These are phyloP conservation scores for Lamellibrachia luymesi DNA, from an alignment of 1,140 invertebrate genomes.

Conservation along the genomic window DNA sequence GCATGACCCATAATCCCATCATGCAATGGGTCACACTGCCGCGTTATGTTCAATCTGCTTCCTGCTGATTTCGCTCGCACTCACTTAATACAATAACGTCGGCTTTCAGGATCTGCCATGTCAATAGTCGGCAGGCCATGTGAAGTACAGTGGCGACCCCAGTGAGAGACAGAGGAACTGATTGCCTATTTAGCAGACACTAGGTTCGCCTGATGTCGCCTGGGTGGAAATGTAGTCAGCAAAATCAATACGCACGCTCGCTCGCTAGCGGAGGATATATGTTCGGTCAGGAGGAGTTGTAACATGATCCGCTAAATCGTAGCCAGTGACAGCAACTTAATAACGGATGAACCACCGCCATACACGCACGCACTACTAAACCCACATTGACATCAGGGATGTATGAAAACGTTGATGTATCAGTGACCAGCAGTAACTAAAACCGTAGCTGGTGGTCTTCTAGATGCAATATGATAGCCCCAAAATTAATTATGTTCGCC, in stretches of 20 bases:
- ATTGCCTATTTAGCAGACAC: background rate
- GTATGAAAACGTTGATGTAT: background rate
- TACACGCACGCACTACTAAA: background rate
- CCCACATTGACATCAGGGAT: background rate
- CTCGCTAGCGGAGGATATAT: background rate
- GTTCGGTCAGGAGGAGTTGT: background rate
- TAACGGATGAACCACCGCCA: background rate
- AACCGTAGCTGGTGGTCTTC: background rate
- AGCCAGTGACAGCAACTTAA: background rate
- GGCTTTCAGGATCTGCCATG: background rate
- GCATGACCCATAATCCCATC: background rate
- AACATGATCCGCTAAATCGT: background rate
- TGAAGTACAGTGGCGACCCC: background rate
- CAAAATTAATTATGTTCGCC: background rate
- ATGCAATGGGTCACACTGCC: background rate
- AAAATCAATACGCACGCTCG: background rate
- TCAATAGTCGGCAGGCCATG: background rate
- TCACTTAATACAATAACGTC: background rate
- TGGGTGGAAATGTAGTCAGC: background rate
- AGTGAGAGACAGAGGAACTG: background rate
- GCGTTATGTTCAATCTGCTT: background rate
- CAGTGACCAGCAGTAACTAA: background rate
- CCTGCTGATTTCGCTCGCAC: background rate
- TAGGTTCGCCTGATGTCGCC: background rate
- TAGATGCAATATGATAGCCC: background rate